These are phyloP conservation scores for Ashinkailepas kermadecensis DNA, from an alignment of 2,888 invertebrate species.

Conservation along the genomic window DNA sequence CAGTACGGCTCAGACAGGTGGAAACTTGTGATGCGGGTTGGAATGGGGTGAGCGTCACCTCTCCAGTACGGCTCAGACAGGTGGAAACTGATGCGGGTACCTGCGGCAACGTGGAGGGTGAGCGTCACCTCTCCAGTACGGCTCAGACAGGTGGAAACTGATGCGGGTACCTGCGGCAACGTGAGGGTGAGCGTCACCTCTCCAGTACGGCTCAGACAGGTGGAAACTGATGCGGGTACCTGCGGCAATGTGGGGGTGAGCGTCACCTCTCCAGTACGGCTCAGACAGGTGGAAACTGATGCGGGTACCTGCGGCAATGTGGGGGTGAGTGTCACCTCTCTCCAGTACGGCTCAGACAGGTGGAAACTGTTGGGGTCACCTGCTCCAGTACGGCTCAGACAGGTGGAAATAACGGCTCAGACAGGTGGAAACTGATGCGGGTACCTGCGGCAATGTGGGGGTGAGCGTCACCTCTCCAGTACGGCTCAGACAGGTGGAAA, in stretches of 20 bases:
- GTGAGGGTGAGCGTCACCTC: neutral
- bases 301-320: too few species aligned
- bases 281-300: too few species aligned
- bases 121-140: neutral
- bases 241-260: neutral
- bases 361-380: neutral
- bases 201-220: neutral
- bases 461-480: neutral
- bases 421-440: neutral
- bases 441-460: neutral
- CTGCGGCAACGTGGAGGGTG: too few species aligned
- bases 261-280: too few species aligned
- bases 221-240: neutral
- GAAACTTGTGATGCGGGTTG: too few species aligned
- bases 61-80: neutral
- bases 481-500: neutral
- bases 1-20: too few species aligned
- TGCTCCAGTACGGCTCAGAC: neutral
- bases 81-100: neutral
- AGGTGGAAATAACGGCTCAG: too few species aligned
- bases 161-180: neutral
- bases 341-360: too few species aligned
- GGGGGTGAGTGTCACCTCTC: too few species aligned
- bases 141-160: neutral
- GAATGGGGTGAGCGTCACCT: too few species aligned